These are phyloP conservation scores for Poeciliopsis occidentalis DNA, from an alignment of 2,113 vertebrate species.

Conservation along the genomic window DNA sequence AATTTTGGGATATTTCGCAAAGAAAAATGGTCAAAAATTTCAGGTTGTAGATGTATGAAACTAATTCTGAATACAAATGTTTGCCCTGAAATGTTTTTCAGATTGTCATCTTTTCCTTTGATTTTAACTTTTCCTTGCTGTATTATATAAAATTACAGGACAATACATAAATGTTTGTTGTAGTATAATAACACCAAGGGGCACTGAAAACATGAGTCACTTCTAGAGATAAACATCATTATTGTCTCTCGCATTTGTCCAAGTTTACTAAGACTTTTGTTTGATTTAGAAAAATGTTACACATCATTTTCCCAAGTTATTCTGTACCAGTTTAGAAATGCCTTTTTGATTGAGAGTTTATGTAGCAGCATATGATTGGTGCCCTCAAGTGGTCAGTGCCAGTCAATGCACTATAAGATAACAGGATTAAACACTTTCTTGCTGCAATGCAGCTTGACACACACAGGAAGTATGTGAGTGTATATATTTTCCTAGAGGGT, in stretches of 20 bases:
- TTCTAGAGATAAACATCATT: not conserved
- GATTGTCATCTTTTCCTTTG: not conserved
- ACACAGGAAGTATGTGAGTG: not conserved
- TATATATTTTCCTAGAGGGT: not conserved
- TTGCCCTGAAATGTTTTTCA: not conserved
- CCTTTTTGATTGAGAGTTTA: not conserved
- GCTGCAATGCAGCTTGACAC: conserved; percentile 64
- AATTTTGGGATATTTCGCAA: too few species aligned
- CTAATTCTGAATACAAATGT: not conserved
- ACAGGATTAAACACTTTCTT: conserved; percentile 17
- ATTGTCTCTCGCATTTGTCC: not conserved
- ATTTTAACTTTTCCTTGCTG: too few species aligned
- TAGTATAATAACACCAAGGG: not conserved
- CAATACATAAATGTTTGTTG: too few species aligned
- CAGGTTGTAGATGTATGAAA: too few species aligned
- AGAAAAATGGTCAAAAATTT: too few species aligned
- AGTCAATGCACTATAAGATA: conserved; percentile 9
- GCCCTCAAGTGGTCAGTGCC: conserved; percentile 31
- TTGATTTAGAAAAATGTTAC: not conserved
- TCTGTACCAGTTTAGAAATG: not conserved
- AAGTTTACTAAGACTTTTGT: not conserved
- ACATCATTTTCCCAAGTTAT: too few species aligned
- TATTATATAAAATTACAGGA: too few species aligned
- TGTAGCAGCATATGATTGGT: not conserved
- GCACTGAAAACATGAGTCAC: not conserved